A percentile compares a stretch with the other conserved stretches of the same genome.
These are phyloP conservation scores for Nasonia vitripennis DNA, from an alignment of 1,140 invertebrate species.

Conservation along the genomic window DNA sequence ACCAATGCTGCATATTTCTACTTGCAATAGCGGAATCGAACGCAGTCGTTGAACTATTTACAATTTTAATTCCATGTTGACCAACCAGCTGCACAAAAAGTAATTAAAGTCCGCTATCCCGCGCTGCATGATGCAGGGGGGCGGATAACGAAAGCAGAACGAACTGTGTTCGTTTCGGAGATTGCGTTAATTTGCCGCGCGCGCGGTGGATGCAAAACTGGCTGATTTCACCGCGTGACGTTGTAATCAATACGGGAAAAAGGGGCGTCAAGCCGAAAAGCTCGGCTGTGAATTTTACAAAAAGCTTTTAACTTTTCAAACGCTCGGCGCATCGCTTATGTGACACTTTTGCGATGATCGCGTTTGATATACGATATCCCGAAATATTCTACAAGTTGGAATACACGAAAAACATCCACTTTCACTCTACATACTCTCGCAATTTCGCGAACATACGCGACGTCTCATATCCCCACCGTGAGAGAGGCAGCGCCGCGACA, in stretches of 20 bases:
- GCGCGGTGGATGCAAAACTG: slow-evolving; percentile 45
- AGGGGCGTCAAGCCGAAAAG: not conserved
- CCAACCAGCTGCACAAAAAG: not conserved
- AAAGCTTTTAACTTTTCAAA: not conserved
- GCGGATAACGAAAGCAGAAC: slow-evolving; percentile 6
- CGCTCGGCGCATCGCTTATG: too few species aligned
- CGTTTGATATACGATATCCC: too few species aligned
- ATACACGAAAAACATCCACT: not conserved
- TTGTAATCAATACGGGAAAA: slow-evolving; percentile 62
- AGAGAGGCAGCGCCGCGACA: not conserved
- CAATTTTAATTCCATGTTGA: not conserved
- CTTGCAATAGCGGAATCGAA: too few species aligned
- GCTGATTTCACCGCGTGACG: slow-evolving; percentile 66
- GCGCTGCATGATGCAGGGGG: not conserved
- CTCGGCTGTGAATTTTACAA: not conserved
- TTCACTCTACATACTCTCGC: not conserved
- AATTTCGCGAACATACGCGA: not conserved
- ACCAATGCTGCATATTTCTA: too few species aligned
- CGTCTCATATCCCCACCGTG: not conserved
- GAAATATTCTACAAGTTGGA: too few species aligned
- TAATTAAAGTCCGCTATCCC: slow-evolving; percentile 22
- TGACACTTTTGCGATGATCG: too few species aligned
- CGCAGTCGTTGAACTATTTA: not conserved
- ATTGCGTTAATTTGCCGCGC: slow-evolving; percentile 67
- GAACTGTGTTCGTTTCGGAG: slow-evolving; percentile 67